Percentiles rank a stretch among this genome's conserved stretches.
phyloP scores from a whole-genome alignment of 2,113 vertebrate species.

The Rhadina sibilatrix region DNA sequence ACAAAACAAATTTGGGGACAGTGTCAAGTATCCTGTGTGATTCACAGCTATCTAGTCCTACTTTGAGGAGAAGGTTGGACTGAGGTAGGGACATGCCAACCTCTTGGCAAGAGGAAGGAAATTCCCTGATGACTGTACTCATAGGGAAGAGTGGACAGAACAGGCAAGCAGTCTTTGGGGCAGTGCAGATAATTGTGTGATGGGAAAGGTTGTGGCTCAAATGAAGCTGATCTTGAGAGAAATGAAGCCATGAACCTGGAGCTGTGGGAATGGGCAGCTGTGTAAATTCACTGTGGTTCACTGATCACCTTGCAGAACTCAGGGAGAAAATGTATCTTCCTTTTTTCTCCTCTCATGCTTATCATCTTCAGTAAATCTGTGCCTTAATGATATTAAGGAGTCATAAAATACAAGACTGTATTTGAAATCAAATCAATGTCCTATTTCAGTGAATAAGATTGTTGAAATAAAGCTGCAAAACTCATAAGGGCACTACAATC shows the following conservation, averaged over 20 bases:
- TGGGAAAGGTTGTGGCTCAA: not conserved
- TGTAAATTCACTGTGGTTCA: not conserved
- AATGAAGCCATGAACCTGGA: not conserved
- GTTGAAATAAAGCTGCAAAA: not conserved
- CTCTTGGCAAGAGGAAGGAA: not conserved
- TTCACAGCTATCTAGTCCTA: not conserved
- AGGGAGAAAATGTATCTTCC: not conserved
- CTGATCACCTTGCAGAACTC: not conserved
- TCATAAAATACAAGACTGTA: not conserved
- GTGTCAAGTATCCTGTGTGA: fast-evolving
- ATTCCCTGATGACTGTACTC: not conserved
- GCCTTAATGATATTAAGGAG: not conserved
- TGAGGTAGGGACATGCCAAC: not conserved
- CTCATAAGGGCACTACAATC: not conserved
- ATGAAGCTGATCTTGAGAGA: not conserved
- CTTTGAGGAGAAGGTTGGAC: not conserved
- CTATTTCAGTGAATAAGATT: not conserved
- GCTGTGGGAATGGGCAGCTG: not conserved
- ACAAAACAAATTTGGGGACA: not conserved
- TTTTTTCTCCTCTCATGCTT: not conserved
- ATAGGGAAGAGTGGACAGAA: fast-evolving
- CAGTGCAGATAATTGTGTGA: not conserved
- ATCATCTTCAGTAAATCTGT: not conserved
- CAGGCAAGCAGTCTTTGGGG: not conserved
- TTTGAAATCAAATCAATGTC: not conserved